Evolutionary conservation across 2,797 vertebrate genomes (phyloP).

Genomic region (Notolepis coatsorum): DNA sequence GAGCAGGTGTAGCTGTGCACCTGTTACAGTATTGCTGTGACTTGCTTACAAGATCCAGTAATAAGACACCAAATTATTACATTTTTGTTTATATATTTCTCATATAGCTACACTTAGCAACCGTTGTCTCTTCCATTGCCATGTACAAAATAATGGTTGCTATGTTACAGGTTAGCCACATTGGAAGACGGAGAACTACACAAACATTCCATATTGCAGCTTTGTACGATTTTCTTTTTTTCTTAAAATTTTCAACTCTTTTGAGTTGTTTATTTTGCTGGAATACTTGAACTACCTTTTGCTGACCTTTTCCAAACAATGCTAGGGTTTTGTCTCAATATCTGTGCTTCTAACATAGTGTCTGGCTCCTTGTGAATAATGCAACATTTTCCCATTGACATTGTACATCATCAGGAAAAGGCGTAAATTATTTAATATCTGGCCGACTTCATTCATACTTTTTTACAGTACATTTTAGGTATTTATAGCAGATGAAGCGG

Average conservation of each 20-base stretch:
- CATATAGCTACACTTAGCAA: background rate
- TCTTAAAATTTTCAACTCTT: background rate
- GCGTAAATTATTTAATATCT: constrained; percentile 32
- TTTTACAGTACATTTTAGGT: background rate
- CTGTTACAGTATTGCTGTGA: too few relatives aligned
- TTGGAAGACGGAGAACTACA: too few relatives aligned
- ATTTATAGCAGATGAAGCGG: background rate
- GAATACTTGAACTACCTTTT: constrained; percentile 58
- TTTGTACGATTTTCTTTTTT: constrained; percentile 11
- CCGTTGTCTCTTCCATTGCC: background rate
- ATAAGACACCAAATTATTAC: constrained; percentile 21
- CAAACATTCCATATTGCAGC: constrained; percentile 22
- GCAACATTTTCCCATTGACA: constrained; percentile 29
- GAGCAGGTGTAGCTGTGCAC: too few relatives aligned
- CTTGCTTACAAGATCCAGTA: constrained; percentile 2
- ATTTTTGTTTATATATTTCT: background rate
- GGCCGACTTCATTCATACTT: background rate
- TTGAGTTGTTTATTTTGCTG: constrained; percentile 40
- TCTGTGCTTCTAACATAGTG: background rate
- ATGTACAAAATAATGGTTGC: background rate
- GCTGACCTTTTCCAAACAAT: constrained; percentile 18
- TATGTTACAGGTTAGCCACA: background rate
- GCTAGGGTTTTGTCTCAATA: constrained; percentile 22
- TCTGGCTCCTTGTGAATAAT: constrained; percentile 18
- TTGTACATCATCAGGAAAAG: constrained; percentile 18